These are phyloP conservation scores for Emmelina monodactyla DNA, from an alignment of 2,888 invertebrate genomes.

Conservation along the genomic window DNA sequence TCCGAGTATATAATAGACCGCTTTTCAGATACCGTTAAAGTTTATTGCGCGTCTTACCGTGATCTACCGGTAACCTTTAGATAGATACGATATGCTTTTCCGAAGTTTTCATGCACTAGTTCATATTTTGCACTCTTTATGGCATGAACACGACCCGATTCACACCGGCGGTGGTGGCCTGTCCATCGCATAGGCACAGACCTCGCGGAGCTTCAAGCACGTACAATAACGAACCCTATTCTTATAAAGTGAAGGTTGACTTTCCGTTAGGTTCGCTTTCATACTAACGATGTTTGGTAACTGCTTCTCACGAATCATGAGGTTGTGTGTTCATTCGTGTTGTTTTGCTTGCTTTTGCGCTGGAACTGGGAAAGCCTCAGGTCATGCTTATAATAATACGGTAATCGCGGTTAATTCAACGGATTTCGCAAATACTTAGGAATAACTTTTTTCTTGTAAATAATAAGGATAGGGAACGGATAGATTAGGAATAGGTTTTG, in stretches of 20 bases:
- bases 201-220: background rate
- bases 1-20: too few relatives aligned
- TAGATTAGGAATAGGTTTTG: too few relatives aligned
- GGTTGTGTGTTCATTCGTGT: conserved; percentile 46
- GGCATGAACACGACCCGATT: conserved; percentile 58
- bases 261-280: conserved; percentile 51
- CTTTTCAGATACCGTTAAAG: too few relatives aligned
- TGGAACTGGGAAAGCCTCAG: conserved; percentile 16
- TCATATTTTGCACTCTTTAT: conserved; percentile 32
- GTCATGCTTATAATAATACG: too few relatives aligned
- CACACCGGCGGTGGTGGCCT: conserved; percentile 54
- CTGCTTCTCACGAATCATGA: conserved; percentile 60
- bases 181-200: background rate
- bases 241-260: conserved; percentile 24
- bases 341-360: conserved; percentile 62
- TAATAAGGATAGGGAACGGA: too few relatives aligned
- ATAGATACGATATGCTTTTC: conserved; percentile 1
- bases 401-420: too few relatives aligned
- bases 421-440: too few relatives aligned
- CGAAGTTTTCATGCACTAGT: conserved; percentile 24
- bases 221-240: background rate
- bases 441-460: too few relatives aligned
- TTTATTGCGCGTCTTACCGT: too few relatives aligned
- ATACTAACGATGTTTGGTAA: conserved; percentile 38
- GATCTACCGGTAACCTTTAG: conserved; percentile 1